These are phyloP conservation scores for Ramphastos sulfuratus DNA, from an alignment of 2,113 vertebrate genomes.

Conservation along the genomic window DNA sequence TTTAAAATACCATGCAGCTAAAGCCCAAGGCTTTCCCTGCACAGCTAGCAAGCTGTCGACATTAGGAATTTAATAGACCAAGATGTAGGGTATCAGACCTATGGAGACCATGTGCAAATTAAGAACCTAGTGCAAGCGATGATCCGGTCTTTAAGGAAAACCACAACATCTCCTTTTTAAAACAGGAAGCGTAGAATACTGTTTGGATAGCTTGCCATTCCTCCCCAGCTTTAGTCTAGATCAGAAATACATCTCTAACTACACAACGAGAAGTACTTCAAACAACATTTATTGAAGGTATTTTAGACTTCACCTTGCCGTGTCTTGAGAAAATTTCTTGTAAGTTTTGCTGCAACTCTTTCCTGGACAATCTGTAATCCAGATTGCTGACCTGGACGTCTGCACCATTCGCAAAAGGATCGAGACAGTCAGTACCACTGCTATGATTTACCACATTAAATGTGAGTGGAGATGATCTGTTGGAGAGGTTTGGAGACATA, in stretches of 20 bases:
- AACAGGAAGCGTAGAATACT: not conserved
- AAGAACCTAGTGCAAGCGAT: not conserved
- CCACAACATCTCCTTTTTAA: not conserved
- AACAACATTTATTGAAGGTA: not conserved
- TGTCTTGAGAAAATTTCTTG: slow-evolving; percentile 87
- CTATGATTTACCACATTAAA: slow-evolving; percentile 71
- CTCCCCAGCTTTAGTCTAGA: not conserved
- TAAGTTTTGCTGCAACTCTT: slow-evolving; percentile 90
- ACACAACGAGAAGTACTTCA: not conserved
- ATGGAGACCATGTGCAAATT: not conserved
- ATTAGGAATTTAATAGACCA: not conserved
- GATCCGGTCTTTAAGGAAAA: not conserved
- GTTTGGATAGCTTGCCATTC: not conserved
- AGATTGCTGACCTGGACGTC: slow-evolving; percentile 93
- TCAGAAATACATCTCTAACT: not conserved
- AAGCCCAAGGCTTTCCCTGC: not conserved
- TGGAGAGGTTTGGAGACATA: slow-evolving; percentile 87
- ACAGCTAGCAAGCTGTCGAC: not conserved
- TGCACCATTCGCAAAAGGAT: slow-evolving; percentile 89
- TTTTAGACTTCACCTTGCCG: slow-evolving; percentile 81
- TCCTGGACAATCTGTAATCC: slow-evolving; percentile 94
- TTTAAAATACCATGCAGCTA: not conserved
- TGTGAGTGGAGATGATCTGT: slow-evolving; percentile 85
- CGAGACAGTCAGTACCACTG: slow-evolving; percentile 66
- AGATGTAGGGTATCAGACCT: not conserved